A percentile compares a stretch with the other conserved stretches of the same genome.
Evolutionary conservation across 1,140 invertebrate species (phyloP).

Genomic region (Camponotus pennsylvanicus): DNA sequence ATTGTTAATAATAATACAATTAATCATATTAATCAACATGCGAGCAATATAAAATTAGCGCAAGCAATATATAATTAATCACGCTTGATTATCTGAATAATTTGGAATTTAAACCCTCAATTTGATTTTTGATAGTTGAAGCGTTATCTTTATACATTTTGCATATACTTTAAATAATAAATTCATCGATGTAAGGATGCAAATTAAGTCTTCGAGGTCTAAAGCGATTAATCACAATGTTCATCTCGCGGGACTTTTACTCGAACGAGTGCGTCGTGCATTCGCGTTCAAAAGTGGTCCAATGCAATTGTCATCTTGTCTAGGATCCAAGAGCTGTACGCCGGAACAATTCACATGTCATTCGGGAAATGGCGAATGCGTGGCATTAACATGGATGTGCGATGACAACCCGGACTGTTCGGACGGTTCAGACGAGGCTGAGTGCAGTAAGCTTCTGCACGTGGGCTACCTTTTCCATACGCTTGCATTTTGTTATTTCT

Average conservation of each 20-base stretch:
- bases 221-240: not conserved
- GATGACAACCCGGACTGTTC: constrained; percentile 95
- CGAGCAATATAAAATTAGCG: no score
- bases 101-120: not conserved
- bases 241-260: not conserved
- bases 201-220: not conserved
- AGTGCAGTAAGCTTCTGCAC: constrained; percentile 93
- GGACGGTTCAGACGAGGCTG: constrained; percentile 95
- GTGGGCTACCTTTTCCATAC: constrained; percentile 44
- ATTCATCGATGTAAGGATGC: constrained; percentile 4
- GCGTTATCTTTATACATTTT: not conserved
- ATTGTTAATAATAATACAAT: no score
- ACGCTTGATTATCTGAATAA: no score
- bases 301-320: constrained; percentile 72
- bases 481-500: constrained; percentile 28
- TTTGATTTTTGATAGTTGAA: not conserved
- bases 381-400: constrained; percentile 96
- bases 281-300: constrained; percentile 21
- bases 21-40: no score
- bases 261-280: not conserved
- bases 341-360: constrained; percentile 95
- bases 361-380: constrained; percentile 92
- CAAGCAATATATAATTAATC: no score
- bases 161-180: not conserved
- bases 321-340: constrained; percentile 93